These are phyloP conservation scores for Priocnemis perturbator DNA, from an alignment of 2,888 invertebrate genomes.

Conservation along the genomic window DNA sequence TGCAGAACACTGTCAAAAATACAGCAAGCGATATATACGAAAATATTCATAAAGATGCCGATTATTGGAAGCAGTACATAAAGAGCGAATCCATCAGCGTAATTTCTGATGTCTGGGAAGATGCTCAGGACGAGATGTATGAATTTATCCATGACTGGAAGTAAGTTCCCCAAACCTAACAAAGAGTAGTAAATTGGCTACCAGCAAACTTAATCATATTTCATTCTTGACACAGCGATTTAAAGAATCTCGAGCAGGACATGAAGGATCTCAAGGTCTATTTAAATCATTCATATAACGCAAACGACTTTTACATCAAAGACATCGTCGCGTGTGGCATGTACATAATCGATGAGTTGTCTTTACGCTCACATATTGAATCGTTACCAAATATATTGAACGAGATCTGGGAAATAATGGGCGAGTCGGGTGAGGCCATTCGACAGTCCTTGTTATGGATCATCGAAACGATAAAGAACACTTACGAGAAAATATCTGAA, in stretches of 20 bases:
- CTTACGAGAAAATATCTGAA: slow-evolving; percentile 83
- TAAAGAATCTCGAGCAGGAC: slow-evolving; percentile 85
- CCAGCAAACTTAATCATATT: background rate
- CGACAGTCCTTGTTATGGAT: slow-evolving; percentile 86
- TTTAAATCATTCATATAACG: slow-evolving; percentile 86
- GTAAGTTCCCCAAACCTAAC: slow-evolving; percentile 67
- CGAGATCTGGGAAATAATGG: slow-evolving; percentile 91
- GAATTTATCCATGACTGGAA: slow-evolving; percentile 84
- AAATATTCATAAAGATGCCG: slow-evolving; percentile 74
- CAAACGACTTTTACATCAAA: slow-evolving; percentile 90
- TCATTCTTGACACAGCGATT: slow-evolving; percentile 75
- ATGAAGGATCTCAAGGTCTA: slow-evolving; percentile 83
- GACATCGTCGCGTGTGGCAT: slow-evolving; percentile 84
- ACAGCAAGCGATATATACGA: slow-evolving; percentile 76
- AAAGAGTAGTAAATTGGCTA: background rate
- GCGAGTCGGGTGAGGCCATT: slow-evolving; percentile 87
- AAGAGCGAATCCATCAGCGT: slow-evolving; percentile 84
- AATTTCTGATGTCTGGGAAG: slow-evolving; percentile 84
- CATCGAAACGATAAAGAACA: slow-evolving; percentile 83
- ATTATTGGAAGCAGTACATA: slow-evolving; percentile 82
- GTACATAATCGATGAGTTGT: slow-evolving; percentile 86
- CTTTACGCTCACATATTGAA: slow-evolving; percentile 85
- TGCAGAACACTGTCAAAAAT: slow-evolving; percentile 74
- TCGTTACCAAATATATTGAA: slow-evolving; percentile 87
- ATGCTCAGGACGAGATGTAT: slow-evolving; percentile 83